Base-by-base conservation (phyloP, 2,797 vertebrate genomes). In the Pteropus rufus region DNA sequence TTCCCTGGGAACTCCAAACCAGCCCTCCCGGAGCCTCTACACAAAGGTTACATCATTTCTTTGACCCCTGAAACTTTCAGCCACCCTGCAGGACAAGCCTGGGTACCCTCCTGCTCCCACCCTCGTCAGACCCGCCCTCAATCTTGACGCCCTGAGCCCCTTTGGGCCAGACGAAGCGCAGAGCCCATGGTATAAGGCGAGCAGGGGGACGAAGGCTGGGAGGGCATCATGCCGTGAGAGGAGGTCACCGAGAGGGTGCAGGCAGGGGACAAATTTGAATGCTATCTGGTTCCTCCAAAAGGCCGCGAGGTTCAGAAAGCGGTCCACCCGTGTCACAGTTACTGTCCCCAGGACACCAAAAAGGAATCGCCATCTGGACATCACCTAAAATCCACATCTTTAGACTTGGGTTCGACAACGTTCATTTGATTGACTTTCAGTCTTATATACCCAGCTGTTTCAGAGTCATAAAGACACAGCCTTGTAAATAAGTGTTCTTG, bases 71-170 rank as follows among this genome's bases (percentile, higher is more conserved):
- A 52, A 39, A 62, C 62, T 11, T 49, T 41, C 65, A 1, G 24
- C 34, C 60, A 52, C 31, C 72, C 77, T n/a, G 58, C 87, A 4
- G 93, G 95, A n/a, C 23, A 72, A 46, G 89, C 69, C 86, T 72
- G 69, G 7, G 1, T 4, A 16, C n/a, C 21, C n/a, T 64, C 77
- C 54, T 23, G 1, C 26, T 62, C 49, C 49, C 34, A 21, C 9
- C 21, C 5, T 0, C 34, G n/a, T 84, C 79, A 36, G 41, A 41
- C 56, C 62, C 31, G 79, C 77, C 75, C 84, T 65, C 77, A 87
- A 92, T 94, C 87, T 86, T 91, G 23, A 54, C 60, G 34, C 65
- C 60, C 36, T 3, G 75, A 58, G 58, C 7, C 86, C 62, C 46
- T 39, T 4, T 52, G 80, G 80, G 54, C 23, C 69, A 72, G 65